These are phyloP conservation scores for Gopherus flavomarginatus DNA, from an alignment of 2,113 vertebrate species.

Conservation along the genomic window DNA sequence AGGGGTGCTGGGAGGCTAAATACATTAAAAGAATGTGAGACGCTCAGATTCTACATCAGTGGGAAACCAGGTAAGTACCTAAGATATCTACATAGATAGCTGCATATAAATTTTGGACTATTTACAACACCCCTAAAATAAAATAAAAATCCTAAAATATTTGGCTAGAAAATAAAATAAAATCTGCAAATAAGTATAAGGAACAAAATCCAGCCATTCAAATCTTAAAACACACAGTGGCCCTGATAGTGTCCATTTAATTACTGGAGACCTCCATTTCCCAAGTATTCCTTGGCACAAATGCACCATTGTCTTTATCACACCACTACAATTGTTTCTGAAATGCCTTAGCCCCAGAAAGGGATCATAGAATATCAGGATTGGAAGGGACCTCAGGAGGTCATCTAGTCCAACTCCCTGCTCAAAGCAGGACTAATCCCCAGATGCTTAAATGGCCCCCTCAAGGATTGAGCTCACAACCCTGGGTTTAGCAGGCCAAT, in stretches of 20 bases:
- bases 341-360: neutral
- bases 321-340: accelerated
- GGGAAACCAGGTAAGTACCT: neutral
- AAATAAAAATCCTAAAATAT: neutral
- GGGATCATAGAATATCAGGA: neutral
- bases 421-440: too few relatives aligned
- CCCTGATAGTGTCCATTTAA: neutral
- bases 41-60: neutral
- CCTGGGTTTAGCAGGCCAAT: too few relatives aligned
- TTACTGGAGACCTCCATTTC: neutral
- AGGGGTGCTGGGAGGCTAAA: neutral
- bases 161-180: neutral
- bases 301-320: neutral
- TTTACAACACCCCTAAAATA: neutral
- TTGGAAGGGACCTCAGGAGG: too few relatives aligned
- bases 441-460: too few relatives aligned
- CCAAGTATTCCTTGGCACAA: neutral
- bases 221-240: neutral
- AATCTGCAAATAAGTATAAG: neutral
- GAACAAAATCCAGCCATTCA: neutral
- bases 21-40: neutral
- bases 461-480: too few relatives aligned
- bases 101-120: neutral
- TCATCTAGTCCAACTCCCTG: too few relatives aligned
- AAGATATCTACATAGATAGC: accelerated